Base-by-base conservation (phyloP, 1,140 invertebrate species). In the Delia radicum region DNA sequence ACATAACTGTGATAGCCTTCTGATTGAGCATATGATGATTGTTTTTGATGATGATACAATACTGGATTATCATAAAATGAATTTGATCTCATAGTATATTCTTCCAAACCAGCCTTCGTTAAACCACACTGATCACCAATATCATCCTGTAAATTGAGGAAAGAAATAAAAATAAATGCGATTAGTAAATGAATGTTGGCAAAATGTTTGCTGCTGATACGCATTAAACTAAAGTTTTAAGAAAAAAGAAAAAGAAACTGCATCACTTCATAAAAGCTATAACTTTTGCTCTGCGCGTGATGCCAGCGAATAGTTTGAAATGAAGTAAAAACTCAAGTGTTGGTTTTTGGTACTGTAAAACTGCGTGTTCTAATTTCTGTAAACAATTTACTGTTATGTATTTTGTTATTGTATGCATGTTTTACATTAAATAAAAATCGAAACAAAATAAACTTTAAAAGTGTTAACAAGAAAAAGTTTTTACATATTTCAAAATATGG, bases 1-100 rank as follows among this genome's bases (percentile, higher is more conserved):
- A 93, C 93, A 84, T 93, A 94, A 84, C 92, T 93, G 81, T 94
- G 93, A 82, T 94, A 94, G 13, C 93, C 93, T 87, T 94, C 93
- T 26, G 92, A 93, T 78, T 94, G 93, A 15, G 93, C 93, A 85
- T 94, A 94, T 46, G 92, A 93, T 6, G 91, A 88, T 80, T 93
- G 92, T 79, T 93, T 92, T 76, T 93, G 92, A 79, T 94, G 92
- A 67, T 92, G 89, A 76, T 90, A 90, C 13, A 77, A 90, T 15
- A 77, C 33, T 75, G 88, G 85, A 69, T 87, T 87, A 46, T 91
- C 91, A 74, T 90, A 89, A 78, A 90, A 91, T 26, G 88, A 87
- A 48, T 74, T 74, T 24, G 76, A 65, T 31, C 91, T 89, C 13
- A 91, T 90, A 65, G 85, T 85, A 80, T 93, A 94, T 76, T 93